Evolutionary conservation across 2,113 vertebrate species (phyloP), one percentile per base, ranked within the genome.

Genomic region (Tor tambroides): DNA sequence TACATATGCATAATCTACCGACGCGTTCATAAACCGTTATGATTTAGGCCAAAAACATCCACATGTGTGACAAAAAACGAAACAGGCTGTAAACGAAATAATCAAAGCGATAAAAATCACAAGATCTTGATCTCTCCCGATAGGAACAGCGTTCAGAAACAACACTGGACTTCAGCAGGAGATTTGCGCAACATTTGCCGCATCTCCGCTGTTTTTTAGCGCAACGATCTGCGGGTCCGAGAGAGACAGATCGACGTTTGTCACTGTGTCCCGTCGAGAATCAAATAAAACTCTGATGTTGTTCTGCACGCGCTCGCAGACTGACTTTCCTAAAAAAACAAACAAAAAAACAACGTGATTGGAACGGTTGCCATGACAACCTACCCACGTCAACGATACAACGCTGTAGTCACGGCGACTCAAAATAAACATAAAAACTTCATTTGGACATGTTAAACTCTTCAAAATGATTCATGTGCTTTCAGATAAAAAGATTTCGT

Each of bases 1-100:
- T 79, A 84, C 74, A 77, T 84, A 74, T 85, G 76, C 38, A 82
- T 86, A 81, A 82, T 67, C 59, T 41, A 67, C 61, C 9, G 17
- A 30, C 17, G 26, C 14, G 4, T 46, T 81, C 21, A 43, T 81
- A 65, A 43, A 67, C 12, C 41, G 8, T 28, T 46, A 67, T 19
- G 61, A 82, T 67, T 30, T 28, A 49, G 28, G 81, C 63, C 14
- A 30, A 28, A 69, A 51, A 51, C 41, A 1, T 30, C 38, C 14
- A 67, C 38, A 43, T 0, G 21, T 51, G 80, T 4, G 17, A 82
- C 61, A 12, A 43, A 43, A 59, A 67, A 67, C 28, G 0, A 41
- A 63, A 26, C 41, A 51, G 10, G 8, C 74, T 77, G 41, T 49
- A 78, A 54, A 30, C 15, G 4, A 67, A 82, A 79, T 23, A 63